A percentile compares a stretch with the other conserved stretches of the same genome.
These are phyloP conservation scores for Rafetus swinhoei DNA, from an alignment of 2,113 vertebrate species.

Conservation along the genomic window DNA sequence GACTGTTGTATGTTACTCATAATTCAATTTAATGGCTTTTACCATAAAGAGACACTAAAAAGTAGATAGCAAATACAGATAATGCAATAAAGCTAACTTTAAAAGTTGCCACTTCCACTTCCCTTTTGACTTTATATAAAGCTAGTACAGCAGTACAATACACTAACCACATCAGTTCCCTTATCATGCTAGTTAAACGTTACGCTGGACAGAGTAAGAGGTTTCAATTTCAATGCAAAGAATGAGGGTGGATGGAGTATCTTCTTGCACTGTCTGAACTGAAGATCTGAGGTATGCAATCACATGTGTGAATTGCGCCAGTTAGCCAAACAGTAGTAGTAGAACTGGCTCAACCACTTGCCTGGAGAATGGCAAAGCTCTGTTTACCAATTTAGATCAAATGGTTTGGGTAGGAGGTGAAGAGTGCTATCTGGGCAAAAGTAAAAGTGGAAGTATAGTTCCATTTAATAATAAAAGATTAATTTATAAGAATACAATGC, in stretches of 20 bases:
- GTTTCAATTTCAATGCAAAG: conserved; percentile 17
- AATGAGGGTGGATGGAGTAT: conserved; percentile 20
- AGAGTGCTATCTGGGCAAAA: not conserved
- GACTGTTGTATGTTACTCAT: not conserved
- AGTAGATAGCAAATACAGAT: not conserved
- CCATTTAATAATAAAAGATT: not conserved
- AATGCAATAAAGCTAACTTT: not conserved
- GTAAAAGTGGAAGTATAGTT: not conserved
- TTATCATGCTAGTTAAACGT: not conserved
- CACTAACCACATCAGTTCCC: not conserved
- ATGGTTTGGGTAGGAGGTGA: not conserved
- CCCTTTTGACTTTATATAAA: not conserved
- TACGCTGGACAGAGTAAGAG: not conserved
- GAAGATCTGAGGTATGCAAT: not conserved
- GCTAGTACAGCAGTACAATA: not conserved
- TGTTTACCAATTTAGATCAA: rapidly evolving
- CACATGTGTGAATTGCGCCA: not conserved
- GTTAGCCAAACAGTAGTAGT: not conserved
- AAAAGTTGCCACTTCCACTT: conserved; percentile 20
- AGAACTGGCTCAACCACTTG: not conserved
- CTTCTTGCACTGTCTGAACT: not conserved
- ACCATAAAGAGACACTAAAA: not conserved
- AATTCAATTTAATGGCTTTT: not conserved
- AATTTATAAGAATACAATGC: not conserved
- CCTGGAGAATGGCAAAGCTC: not conserved